Evolutionary conservation across 1,140 invertebrate species (phyloP), one percentile per base, ranked within the genome.

Genomic region (Ladona fulva): DNA sequence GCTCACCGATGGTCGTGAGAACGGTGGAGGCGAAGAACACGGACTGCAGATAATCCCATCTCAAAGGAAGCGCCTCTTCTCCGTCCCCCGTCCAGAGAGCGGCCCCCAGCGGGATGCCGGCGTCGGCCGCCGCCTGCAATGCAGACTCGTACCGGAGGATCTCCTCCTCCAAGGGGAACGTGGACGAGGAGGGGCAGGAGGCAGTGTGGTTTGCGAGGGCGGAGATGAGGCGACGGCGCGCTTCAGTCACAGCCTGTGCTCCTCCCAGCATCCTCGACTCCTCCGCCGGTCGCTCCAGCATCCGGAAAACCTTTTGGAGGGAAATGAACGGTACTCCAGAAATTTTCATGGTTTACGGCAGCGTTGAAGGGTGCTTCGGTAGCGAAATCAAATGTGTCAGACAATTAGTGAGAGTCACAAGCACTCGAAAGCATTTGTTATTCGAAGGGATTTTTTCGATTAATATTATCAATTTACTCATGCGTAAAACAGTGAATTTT

Each of bases 21-120:
- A 95, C 92, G 76, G 93, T 95, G 22, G 92, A 93, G 73, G 92
- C 92, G 82, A 95, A 95, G 83, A 95, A 95, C 42, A 94, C 91
- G 1, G 92, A 91, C 84, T 94, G 92, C 24, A 93, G 84, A 79
- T 91, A 89, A 81, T 90, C 92, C 92, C 92, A 94, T 82, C 90
- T 89, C 80, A 92, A 90, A 10, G 75, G 59, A 7, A 22, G 52
- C 52, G n/a, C 1, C 5, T 16, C 44, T 19, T 52, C 44, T 10
- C 44, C 3, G 14, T 22, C 52, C 3, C 12, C n/a, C 1, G 52
- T 22, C 52, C 52, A 66, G 16, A 22, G n/a, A 12, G 3, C 3
- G 52, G 14, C 3, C 3, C 52, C 3, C 3, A 66, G 52, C 5
- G 52, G 52, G 14, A 66, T 16, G 16, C 52, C 52, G 16, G 52